Conservation (phyloP, 2,888 invertebrate species). For the Aproaerema taeniolella region DNA sequence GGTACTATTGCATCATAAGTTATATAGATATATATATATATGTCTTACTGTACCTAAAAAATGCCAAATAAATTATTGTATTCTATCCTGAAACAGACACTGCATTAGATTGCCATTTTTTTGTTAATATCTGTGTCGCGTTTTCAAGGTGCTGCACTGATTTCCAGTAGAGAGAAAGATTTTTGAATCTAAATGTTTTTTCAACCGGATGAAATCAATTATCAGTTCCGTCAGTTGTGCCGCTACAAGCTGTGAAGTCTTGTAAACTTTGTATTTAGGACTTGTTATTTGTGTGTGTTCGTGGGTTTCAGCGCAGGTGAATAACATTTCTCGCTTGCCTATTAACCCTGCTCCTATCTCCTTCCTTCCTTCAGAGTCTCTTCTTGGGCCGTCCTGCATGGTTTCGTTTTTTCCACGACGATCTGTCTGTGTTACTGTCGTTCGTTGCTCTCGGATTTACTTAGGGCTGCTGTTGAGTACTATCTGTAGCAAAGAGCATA, state of each 20-base stretch:
- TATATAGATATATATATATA: too few species aligned
- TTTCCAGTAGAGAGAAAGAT: too few species aligned
- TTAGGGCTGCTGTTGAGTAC: neutral
- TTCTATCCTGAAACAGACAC: too few species aligned
- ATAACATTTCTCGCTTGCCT: slow-evolving; percentile 75
- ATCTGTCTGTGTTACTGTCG: slow-evolving; percentile 66
- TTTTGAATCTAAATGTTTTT: too few species aligned
- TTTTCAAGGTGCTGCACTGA: too few species aligned
- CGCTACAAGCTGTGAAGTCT: slow-evolving; percentile 51
- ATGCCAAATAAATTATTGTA: too few species aligned
- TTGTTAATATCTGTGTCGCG: too few species aligned
- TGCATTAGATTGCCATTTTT: too few species aligned
- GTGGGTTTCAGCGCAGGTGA: slow-evolving; percentile 72
- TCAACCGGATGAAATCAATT: too few species aligned
- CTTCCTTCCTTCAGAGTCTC: slow-evolving; percentile 51
- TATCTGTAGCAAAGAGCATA: too few species aligned
- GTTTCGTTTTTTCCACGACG: slow-evolving; percentile 61
- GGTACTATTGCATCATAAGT: too few species aligned
- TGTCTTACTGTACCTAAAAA: too few species aligned
- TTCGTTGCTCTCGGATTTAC: slow-evolving; percentile 16
- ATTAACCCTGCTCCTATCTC: slow-evolving; percentile 56
- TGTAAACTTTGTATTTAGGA: slow-evolving; percentile 69
- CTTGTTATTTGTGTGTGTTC: slow-evolving; percentile 69
- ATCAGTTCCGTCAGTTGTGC: slow-evolving; percentile 38
- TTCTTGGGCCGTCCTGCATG: slow-evolving; percentile 65